These are phyloP conservation scores for Promerops cafer DNA, from an alignment of 2,113 vertebrate genomes.

Conservation along the genomic window DNA sequence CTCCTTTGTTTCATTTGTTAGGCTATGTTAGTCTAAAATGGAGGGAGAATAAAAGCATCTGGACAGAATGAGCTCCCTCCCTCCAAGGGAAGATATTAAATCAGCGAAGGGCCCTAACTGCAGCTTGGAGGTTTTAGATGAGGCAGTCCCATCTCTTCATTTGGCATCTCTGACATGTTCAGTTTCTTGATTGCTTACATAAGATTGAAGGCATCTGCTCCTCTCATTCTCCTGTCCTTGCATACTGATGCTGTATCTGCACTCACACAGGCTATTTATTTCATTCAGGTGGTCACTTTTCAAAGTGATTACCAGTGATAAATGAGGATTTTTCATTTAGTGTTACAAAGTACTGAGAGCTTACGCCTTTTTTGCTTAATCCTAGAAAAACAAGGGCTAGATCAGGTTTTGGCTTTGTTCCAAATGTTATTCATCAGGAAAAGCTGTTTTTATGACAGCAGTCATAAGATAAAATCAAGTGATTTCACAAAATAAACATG, in stretches of 20 bases:
- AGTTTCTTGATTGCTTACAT: not conserved
- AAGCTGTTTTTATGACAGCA: not conserved
- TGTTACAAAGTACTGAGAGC: not conserved
- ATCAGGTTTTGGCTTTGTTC: not conserved
- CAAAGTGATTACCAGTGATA: not conserved
- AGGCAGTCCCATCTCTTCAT: not conserved
- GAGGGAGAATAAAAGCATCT: not conserved
- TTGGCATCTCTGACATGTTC: not conserved
- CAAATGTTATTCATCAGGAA: not conserved
- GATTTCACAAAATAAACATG: not conserved
- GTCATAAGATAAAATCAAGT: not conserved
- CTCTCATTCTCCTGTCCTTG: not conserved
- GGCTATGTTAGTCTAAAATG: not conserved
- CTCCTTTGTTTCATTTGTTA: not conserved
- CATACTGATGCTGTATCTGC: not conserved
- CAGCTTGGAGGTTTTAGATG: not conserved
- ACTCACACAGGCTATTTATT: not conserved
- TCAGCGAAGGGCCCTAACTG: not conserved
- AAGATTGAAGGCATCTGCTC: not conserved
- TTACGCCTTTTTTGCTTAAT: not conserved
- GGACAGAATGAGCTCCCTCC: not conserved
- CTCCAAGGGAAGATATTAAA: not conserved
- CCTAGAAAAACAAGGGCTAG: not conserved
- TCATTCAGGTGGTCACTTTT: not conserved
- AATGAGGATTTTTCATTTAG: not conserved